Base-by-base conservation (phyloP, 2,888 invertebrate species). In the Ormyrus nitidulus region DNA sequence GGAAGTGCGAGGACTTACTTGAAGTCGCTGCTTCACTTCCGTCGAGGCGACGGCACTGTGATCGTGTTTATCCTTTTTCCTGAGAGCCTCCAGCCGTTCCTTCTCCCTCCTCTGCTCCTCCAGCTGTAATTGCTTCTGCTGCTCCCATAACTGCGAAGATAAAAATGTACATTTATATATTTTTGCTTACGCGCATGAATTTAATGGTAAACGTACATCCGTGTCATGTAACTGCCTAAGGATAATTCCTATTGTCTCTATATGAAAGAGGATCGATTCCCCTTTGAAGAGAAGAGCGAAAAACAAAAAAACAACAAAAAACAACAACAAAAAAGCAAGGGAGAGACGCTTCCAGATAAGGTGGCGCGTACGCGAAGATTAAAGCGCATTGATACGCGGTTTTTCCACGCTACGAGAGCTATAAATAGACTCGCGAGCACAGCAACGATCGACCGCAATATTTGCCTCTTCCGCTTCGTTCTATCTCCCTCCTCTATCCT, bases 1-100 rank as follows among this genome's bases (percentile, higher is more conserved):
- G 34, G 3, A 34, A 34, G 34, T 34, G 34, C 34, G 34, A 34
- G 34, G 34, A 81, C 83, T 82, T 89, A 95, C 97, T 93, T 97
- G 97, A 86, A 98, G 93, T 88, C 97, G 96, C 92, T 97, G 97
- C 91, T 98, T 99, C 88, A 99, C 99, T 92, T 98, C 98, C 44
- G 96, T 95, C 84, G 98, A 98, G 84, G 99, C 98, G 88, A 98
- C 96, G 77, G 98, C 98, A 92, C 98, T 98, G 92, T 97, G 97
- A 91, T 98, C 97, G 89, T 96, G 96, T 10, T 97, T 97, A 91
- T 98, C 97, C 91, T 98, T 98, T 92, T 97, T 97, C 88, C 96
- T 94, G 86, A 98, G 93, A 84, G 96, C 95, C 88, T 97, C 97
- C 84, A 96, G 93, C 86, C 95, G 93, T 89, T 97, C 96, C 82